Percentiles rank a stretch among this genome's conserved stretches.
Evolutionary conservation across 2,113 vertebrate genomes (phyloP).

Genomic region (Vulpes vulpes): DNA sequence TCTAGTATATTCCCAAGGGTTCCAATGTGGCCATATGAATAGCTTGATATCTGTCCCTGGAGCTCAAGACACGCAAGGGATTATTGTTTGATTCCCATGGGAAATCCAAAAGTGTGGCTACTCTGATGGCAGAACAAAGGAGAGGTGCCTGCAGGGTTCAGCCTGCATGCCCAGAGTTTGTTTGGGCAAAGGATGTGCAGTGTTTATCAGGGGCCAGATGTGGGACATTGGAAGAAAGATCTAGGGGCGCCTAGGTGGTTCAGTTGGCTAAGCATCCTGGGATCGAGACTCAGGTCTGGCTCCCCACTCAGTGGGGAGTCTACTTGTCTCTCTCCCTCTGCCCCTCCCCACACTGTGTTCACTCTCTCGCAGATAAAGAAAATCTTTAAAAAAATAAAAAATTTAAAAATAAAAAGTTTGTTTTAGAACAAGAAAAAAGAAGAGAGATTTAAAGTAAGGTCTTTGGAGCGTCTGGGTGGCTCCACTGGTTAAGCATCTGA

Average conservation of each 20-base stretch:
- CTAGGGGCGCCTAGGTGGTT: neutral
- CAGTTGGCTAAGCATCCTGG: neutral
- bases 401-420: too few relatives aligned
- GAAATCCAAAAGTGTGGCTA: neutral
- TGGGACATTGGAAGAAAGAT: neutral
- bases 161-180: neutral
- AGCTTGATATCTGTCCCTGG: neutral
- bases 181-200: neutral
- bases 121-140: neutral
- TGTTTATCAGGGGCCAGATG: neutral
- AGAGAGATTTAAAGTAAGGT: neutral
- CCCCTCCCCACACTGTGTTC: too few relatives aligned
- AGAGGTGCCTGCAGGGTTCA: neutral
- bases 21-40: neutral
- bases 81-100: neutral
- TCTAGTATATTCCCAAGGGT: neutral
- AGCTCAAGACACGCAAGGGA: neutral
- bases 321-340: too few relatives aligned
- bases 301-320: too few relatives aligned
- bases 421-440: neutral
- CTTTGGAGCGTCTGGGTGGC: neutral
- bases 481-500: neutral
- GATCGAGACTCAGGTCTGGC: too few relatives aligned
- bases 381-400: too few relatives aligned
- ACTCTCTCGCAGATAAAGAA: too few relatives aligned